Percentiles rank a stretch among this genome's conserved stretches.
phyloP scores from a whole-genome alignment of 2,113 vertebrate species.

The Anoplopoma fimbria region DNA sequence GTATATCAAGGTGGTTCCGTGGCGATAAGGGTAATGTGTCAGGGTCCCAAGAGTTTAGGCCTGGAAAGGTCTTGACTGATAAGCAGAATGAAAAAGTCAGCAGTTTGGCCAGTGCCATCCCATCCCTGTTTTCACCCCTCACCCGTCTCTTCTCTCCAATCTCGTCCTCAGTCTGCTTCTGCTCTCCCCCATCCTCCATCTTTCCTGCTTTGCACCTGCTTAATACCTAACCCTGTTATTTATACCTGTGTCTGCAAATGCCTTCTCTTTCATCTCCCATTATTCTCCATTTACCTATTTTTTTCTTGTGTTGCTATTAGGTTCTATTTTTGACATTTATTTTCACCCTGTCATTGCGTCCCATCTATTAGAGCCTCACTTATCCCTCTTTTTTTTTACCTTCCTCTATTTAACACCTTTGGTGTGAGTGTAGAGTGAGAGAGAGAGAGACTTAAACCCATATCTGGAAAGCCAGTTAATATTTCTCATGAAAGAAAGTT shows the following conservation, averaged over 20 bases:
- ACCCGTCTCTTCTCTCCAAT: slow-evolving; percentile 41
- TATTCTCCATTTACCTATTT: slow-evolving; percentile 69
- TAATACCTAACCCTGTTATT: slow-evolving; percentile 64
- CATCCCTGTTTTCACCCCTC: slow-evolving; percentile 61
- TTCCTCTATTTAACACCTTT: slow-evolving; percentile 47
- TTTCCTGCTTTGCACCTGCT: slow-evolving; percentile 38
- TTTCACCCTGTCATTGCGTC: slow-evolving; percentile 38
- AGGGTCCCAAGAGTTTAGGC: slow-evolving; percentile 67
- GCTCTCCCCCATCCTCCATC: slow-evolving; percentile 22
- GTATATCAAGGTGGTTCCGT: slow-evolving; percentile 79
- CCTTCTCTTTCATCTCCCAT: slow-evolving; percentile 64
- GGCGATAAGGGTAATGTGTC: slow-evolving; percentile 78
- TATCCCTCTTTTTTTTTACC: slow-evolving; percentile 25
- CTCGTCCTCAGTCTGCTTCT: slow-evolving; percentile 37
- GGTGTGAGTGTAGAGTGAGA: background rate
- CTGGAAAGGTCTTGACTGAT: slow-evolving; percentile 78
- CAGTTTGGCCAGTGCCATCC: slow-evolving; percentile 78
- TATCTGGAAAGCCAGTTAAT: slow-evolving; percentile 18
- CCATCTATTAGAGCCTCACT: slow-evolving; percentile 44
- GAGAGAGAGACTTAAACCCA: background rate
- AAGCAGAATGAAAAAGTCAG: slow-evolving; percentile 78
- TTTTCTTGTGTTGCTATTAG: slow-evolving; percentile 57
- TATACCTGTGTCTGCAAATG: slow-evolving; percentile 68
- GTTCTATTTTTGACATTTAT: slow-evolving; percentile 58
- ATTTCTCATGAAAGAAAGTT: background rate